Base-by-base conservation (phyloP, 2,888 invertebrate genomes). In the Halictus ligatus region DNA sequence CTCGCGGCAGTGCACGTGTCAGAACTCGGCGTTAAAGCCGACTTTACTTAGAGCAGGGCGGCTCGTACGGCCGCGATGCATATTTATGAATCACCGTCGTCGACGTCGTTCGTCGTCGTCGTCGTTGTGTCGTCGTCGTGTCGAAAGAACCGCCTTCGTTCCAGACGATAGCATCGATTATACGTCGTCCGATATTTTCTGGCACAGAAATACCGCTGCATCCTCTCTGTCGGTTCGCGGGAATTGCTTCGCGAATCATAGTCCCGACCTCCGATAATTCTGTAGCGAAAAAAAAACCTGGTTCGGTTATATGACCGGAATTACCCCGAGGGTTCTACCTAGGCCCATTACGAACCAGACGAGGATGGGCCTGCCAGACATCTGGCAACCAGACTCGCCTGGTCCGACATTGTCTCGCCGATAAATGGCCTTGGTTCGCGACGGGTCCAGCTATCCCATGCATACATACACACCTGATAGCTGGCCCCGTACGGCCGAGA, bases 101-200 rank as follows among this genome's bases (percentile, higher is more conserved):
- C 58, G 78, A 18, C 71, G 80, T n/a, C 50, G 87, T 29, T 64
- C 64, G 64, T 80, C 82, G 79, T n/a, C 69, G 79, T 21, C 60
- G 64, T 79, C 60, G 60, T 60, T 29, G 60, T 60, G 64, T 64
- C 64, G 64, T 80, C 82, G 79, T 80, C 76, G 88, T 88, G 84
- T 90, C 90, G 89, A 92, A 91, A 92, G 90, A 86, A 80, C 84
- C 83, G 78, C 84, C 84, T 85, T 85, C 83, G 46, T 76, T 85
- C 85, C 88, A 90, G 88, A 90, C 90, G 90, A 88, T 89, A 86
- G 84, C 89, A 92, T 91, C 92, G 91, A 92, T 92, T 92, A 90
- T 88, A 88, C 83, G 89, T 90, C 92, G 82, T 78, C 82, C 82
- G 82, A 73, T 83, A 88, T 83, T 78, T 77, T 72, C 80, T 21